A percentile compares a stretch with the other conserved stretches of the same genome.
phyloP scores from a whole-genome alignment of 2,888 invertebrate genomes.

The Rambutsinella grinnellia region DNA sequence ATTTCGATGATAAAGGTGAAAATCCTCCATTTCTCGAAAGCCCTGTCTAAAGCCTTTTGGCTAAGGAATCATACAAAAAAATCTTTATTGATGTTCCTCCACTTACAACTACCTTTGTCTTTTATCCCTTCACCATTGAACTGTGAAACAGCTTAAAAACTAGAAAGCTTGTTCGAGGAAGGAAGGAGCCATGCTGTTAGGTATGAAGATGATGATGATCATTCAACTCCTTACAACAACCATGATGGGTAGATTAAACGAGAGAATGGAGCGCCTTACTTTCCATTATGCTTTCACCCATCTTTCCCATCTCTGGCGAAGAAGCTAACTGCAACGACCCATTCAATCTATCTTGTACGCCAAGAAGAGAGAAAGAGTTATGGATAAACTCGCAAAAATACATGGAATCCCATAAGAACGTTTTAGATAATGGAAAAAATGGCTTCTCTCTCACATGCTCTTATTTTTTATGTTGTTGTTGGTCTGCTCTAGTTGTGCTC shows the following conservation, averaged over 20 bases:
- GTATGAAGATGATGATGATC: background rate
- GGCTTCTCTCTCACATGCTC: background rate
- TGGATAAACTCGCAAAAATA: conserved; percentile 21
- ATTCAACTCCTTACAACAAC: background rate
- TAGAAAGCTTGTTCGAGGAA: background rate
- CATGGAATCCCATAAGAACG: conserved; percentile 33
- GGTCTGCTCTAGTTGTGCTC: too few relatives aligned
- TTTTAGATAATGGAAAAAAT: conserved; percentile 11
- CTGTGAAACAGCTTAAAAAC: background rate
- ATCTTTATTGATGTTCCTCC: background rate
- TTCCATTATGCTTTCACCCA: background rate
- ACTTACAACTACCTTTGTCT: background rate
- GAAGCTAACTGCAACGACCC: background rate
- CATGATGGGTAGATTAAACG: background rate
- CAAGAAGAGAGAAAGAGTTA: conserved; percentile 12
- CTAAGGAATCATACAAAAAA: too few relatives aligned
- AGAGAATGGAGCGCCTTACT: background rate
- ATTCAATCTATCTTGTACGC: background rate
- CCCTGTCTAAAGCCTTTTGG: too few relatives aligned
- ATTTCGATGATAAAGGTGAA: background rate
- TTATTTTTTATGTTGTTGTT: background rate
- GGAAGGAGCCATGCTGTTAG: background rate
- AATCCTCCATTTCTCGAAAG: too few relatives aligned
- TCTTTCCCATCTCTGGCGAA: background rate
- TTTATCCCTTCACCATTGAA: background rate